These are phyloP conservation scores for Rhynchomys soricoides DNA, from an alignment of 2,113 vertebrate genomes.

Conservation along the genomic window DNA sequence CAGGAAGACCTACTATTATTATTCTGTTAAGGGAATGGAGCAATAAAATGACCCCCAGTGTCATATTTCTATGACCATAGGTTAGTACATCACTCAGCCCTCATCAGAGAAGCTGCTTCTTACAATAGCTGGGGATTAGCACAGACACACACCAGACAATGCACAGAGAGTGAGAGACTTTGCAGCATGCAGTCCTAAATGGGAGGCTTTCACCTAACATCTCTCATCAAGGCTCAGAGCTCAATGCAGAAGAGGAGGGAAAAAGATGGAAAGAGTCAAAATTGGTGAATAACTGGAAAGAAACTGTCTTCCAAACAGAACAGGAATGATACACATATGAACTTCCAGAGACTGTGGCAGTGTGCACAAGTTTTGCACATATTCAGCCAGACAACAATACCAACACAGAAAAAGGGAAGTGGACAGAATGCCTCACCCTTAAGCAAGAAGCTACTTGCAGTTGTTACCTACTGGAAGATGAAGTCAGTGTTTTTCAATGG, in stretches of 20 bases:
- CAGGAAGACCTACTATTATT: not conserved
- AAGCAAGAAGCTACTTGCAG: not conserved
- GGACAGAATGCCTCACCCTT: not conserved
- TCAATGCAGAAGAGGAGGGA: not conserved
- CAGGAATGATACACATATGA: too few relatives aligned
- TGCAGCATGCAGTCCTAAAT: not conserved
- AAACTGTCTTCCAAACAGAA: not conserved
- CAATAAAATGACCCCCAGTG: not conserved
- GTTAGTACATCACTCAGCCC: not conserved
- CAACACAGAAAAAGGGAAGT: too few relatives aligned
- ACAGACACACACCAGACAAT: not conserved
- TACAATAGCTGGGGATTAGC: not conserved
- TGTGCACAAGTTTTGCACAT: not conserved
- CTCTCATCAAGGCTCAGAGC: not conserved
- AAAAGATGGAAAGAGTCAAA: not conserved
- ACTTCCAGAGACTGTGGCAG: not conserved
- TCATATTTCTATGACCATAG: not conserved
- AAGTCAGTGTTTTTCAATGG: not conserved
- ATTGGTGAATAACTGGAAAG: not conserved
- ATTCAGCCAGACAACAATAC: not conserved
- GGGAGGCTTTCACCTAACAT: not conserved
- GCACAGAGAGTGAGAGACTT: not conserved
- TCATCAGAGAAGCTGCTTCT: not conserved
- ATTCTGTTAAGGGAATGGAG: not conserved
- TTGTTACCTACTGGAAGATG: not conserved